A percentile compares a stretch with the other conserved stretches of the same genome.
Evolutionary conservation across 2,797 vertebrate genomes (phyloP).

Genomic region (Microhierax caerulescens): DNA sequence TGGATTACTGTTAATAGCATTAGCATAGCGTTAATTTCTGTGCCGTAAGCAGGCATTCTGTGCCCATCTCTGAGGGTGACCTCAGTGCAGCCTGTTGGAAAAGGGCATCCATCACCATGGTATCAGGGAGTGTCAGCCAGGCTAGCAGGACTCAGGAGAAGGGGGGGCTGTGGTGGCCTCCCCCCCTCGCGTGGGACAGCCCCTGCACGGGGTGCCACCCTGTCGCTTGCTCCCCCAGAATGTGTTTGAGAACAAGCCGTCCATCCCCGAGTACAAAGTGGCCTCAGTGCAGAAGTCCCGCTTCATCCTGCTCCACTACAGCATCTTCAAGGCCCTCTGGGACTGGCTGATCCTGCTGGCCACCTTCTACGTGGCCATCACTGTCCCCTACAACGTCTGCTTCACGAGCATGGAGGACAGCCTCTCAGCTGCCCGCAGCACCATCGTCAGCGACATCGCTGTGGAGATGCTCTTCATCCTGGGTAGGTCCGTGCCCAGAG

Average conservation of each 20-base stretch:
- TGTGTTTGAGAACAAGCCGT: conserved; percentile 87
- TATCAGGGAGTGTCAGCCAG: not conserved
- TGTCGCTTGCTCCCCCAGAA: conserved; percentile 73
- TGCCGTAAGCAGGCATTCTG: not conserved
- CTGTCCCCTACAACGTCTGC: conserved; percentile 94
- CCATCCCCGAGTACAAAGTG: conserved; percentile 94
- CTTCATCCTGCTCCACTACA: conserved; percentile 96
- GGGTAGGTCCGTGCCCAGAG: conserved; percentile 71
- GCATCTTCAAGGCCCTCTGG: conserved; percentile 93
- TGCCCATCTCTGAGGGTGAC: not conserved
- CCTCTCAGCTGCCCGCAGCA: conserved; percentile 81
- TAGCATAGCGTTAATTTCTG: not conserved
- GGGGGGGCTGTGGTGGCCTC: not conserved
- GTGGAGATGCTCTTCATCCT: conserved; percentile 98
- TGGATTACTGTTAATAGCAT: not conserved
- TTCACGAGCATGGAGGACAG: conserved; percentile 84
- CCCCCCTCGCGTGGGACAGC: fast-evolving
- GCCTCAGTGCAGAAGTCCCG: conserved; percentile 91
- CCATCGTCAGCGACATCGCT: conserved; percentile 89
- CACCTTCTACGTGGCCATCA: conserved; percentile 94
- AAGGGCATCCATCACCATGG: not conserved
- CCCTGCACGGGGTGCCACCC: not conserved
- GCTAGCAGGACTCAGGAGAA: not conserved
- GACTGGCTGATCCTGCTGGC: conserved; percentile 95
- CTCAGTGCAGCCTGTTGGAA: not conserved